Percentiles rank a stretch among this genome's conserved stretches.
Evolutionary conservation across 2,888 invertebrate species (phyloP).

Genomic region (Meandrusa payeni): DNA sequence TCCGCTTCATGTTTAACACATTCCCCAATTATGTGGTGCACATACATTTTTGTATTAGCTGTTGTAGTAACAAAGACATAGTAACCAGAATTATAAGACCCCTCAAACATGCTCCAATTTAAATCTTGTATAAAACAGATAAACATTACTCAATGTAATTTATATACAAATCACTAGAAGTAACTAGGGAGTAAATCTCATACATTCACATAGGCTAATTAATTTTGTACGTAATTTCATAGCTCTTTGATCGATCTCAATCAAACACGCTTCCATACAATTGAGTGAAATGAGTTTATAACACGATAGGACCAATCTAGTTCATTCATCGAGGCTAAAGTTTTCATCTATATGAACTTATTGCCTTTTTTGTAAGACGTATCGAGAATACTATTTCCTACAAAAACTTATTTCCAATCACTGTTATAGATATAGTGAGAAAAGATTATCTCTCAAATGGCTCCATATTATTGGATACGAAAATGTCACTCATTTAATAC

Average conservation of each 20-base stretch:
- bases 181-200: not conserved
- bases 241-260: constrained; percentile 21
- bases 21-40: no score
- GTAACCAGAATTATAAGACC: no score
- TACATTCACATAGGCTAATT: constrained; percentile 10
- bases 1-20: no score
- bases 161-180: constrained; percentile 11
- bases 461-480: no score
- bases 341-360: not conserved
- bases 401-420: no score
- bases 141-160: constrained; percentile 9
- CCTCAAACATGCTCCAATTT: no score
- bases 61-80: no score
- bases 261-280: constrained; percentile 21
- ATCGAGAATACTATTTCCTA: no score
- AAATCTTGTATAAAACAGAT: constrained; percentile 1
- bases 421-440: no score
- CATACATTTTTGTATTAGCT: no score
- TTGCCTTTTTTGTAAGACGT: not conserved
- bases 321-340: constrained; percentile 5
- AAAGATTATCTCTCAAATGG: no score
- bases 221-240: constrained; percentile 15
- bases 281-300: constrained; percentile 4
- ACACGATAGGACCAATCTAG: not conserved
- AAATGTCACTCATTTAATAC: no score